Conservation (phyloP, 2,113 vertebrate species). For the Panurus biarmicus region DNA sequence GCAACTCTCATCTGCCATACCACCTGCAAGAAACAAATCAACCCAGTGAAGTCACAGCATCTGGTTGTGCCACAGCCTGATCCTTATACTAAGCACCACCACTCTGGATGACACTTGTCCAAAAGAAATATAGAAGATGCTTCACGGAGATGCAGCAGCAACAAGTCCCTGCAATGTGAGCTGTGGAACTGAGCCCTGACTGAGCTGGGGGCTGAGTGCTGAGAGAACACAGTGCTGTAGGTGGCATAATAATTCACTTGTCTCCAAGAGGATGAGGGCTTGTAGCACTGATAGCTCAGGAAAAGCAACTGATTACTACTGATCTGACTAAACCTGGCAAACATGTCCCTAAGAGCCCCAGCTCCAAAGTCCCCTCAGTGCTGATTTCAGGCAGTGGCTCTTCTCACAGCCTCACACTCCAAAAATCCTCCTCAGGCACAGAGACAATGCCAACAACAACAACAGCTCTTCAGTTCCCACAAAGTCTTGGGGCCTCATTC, state of each 20-base stretch:
- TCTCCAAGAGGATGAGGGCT: not conserved
- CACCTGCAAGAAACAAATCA: not conserved
- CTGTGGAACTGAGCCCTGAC: not conserved
- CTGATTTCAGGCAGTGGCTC: not conserved
- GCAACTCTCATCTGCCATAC: not conserved
- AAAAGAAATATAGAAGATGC: not conserved
- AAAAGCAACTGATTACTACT: not conserved
- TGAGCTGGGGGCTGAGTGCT: not conserved
- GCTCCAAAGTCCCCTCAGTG: not conserved
- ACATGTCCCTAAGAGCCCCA: not conserved
- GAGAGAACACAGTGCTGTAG: not conserved
- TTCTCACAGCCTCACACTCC: not conserved
- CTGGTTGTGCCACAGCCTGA: not conserved
- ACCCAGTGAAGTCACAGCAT: not conserved
- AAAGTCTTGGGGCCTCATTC: not conserved
- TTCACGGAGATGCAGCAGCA: not conserved
- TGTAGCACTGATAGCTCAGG: not conserved
- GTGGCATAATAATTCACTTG: not conserved
- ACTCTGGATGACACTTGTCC: not conserved
- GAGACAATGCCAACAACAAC: not conserved
- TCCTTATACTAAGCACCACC: not conserved
- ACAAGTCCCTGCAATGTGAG: not conserved
- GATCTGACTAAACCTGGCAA: not conserved
- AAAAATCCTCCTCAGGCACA: not conserved
- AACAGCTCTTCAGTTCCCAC: not conserved